These are phyloP conservation scores for Sebastes reedi DNA, from an alignment of 2,797 vertebrate species.

Conservation along the genomic window DNA sequence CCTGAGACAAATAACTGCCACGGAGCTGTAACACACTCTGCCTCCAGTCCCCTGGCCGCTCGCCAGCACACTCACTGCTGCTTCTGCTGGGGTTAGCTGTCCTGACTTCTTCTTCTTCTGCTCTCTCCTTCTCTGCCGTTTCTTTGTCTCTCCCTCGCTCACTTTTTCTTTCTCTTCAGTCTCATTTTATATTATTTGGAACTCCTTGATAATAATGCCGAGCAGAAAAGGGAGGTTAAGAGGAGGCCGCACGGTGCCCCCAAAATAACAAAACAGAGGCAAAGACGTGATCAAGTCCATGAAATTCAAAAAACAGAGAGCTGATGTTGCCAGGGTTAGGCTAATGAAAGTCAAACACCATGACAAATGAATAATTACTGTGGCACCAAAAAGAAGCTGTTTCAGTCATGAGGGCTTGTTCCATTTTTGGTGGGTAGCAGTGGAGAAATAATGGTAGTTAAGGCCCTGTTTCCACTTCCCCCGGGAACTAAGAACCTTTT, in stretches of 20 bases:
- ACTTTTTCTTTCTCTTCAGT: not conserved
- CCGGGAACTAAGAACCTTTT: too few relatives aligned
- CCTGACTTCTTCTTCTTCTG: conserved; percentile 16
- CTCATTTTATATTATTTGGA: conserved; percentile 3
- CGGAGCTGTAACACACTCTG: conserved; percentile 61
- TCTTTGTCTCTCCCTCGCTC: conserved; percentile 7
- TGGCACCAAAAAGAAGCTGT: not conserved
- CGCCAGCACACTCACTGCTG: conserved; percentile 53
- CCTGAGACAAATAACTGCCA: conserved; percentile 74
- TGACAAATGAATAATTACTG: conserved; percentile 43
- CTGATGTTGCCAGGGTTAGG: not conserved
- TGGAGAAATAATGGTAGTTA: not conserved
- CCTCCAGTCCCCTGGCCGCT: conserved; percentile 59
- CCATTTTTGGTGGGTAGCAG: not conserved
- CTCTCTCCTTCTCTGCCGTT: not conserved
- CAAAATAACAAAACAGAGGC: not conserved
- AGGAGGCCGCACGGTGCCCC: not conserved
- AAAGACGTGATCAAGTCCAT: not conserved
- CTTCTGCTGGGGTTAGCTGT: conserved; percentile 46
- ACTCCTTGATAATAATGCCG: not conserved
- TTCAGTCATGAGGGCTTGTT: not conserved
- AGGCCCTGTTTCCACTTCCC: too few relatives aligned
- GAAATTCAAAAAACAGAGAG: conserved; percentile 10
- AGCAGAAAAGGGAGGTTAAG: not conserved
- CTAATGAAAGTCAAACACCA: conserved; percentile 44